Base-by-base conservation (phyloP, 2,113 vertebrate genomes). In the Muscicapa adusta region DNA sequence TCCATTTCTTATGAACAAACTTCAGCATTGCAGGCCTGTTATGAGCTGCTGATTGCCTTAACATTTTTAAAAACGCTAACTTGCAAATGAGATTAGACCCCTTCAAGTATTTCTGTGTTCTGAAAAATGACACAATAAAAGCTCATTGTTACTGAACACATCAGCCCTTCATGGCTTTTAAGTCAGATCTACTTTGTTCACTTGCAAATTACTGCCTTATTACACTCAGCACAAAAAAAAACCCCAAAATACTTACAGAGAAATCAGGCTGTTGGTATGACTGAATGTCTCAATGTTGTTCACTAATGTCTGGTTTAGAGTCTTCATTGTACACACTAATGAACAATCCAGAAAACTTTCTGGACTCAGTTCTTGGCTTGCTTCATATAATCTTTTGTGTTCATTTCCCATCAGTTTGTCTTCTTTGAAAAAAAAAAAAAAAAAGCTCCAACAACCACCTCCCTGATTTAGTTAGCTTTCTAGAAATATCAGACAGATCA, bases 21-120 rank as follows among this genome's bases (percentile, higher is more conserved):
- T 88, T 74, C 25, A 66, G 6, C 73, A 42, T 75, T 34, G 38
- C 53, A 0, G 18, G 16, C 34, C 89, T 82, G 48, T 70, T 93
- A 40, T 25, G 68, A 94, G 40, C 45, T 4, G 1, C 34, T 45
- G 48, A 51, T 76, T 70, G 65, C 57, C 36, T 74, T 34, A 73
- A 68, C 43, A 34, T 93, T 93, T 89, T 47, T 29, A 56, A 75
- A 75, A 88, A 88, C 26, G 1, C n/a, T 28, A 86, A 71, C 51
- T 94, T 93, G 75, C 63, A 93, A 94, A 91, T 95, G 61, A 88
- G 72, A 86, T 79, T 73, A 92, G 72, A 89, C 20, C 47, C 25
- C 10, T 89, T 88, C 48, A 94, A 95, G 33, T 81, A 88, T 88
- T 87, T 89, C 73, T 96, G 70, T 94, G 66, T 91, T 92, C 87